Base-by-base conservation (phyloP, 1,140 invertebrate genomes). In the Drosophila novamexicana region DNA sequence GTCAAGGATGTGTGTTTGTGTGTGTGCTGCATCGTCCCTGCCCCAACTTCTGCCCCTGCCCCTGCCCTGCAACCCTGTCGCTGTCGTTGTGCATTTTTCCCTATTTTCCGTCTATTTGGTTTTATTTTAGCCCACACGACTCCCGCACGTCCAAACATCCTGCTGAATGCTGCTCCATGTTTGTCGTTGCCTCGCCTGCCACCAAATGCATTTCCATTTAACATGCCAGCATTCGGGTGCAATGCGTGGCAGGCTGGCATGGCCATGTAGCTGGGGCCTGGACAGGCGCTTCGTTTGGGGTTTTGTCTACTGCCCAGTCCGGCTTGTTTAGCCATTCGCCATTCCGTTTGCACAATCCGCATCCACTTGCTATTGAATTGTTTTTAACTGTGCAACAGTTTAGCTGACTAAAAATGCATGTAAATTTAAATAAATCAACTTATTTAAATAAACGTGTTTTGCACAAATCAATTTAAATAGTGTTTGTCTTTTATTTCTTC, bases 61-160 rank as follows among this genome's bases (percentile, higher is more conserved):
- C 7, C 39, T 9, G 22, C 14, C 34, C 40, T 8, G 2, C 22
- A 22, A 3, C 2, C 2, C 22, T 22, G 36, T 37, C 45, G 29
- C 16, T 62, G 47, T 64, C 66, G 79, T 34, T 83, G 82, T 78
- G 82, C 79, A 76, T 85, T 85, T 83, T 84, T 84, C 67, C 71
- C 82, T 75, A 86, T 86, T 86, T 86, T 77, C 75, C 84, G 79
- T 86, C 78, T 86, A 86, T 86, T 86, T 86, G 82, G 78, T 79
- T 86, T 86, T 86, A 81, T 77, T 86, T 75, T 81, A 50, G 65
- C 34, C 69, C 74, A 61, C 74, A 61, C 36, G 44, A 47, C 76
- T 70, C 34, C 59, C 39, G 53, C 59, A 44, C 54, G 59, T 64
- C 61, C 70, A 22, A 59, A 68, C 47, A 56, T 70, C 59, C 62